phyloP scores from a whole-genome alignment of 2,888 invertebrate species.

The Schizaphis graminum region DNA sequence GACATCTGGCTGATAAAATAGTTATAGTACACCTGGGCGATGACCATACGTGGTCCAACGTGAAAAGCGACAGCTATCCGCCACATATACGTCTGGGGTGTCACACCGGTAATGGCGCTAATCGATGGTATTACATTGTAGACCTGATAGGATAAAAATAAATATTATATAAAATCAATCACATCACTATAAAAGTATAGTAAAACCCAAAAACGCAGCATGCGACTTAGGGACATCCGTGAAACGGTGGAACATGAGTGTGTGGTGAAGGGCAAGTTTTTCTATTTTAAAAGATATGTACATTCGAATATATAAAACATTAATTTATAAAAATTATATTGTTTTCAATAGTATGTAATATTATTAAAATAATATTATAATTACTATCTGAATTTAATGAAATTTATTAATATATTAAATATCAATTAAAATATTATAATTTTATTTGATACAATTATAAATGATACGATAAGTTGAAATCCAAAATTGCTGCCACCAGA shows the following conservation, averaged over 20 bases:
- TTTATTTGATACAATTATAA: too few species aligned
- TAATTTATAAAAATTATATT: neutral
- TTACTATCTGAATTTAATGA: neutral
- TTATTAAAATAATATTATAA: too few species aligned
- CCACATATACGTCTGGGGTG: slow-evolving; percentile 94
- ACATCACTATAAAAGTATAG: neutral
- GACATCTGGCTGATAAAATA: slow-evolving; percentile 79
- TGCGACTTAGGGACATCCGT: neutral
- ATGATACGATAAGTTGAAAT: too few species aligned
- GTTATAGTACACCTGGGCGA: slow-evolving; percentile 88
- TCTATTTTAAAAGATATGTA: neutral
- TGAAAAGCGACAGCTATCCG: slow-evolving; percentile 92
- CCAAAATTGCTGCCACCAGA: too few species aligned
- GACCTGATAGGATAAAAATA: slow-evolving; percentile 76
- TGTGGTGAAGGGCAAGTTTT: neutral
- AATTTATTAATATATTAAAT: neutral
- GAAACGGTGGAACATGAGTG: neutral
- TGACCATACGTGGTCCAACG: slow-evolving; percentile 89
- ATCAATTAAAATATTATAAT: neutral
- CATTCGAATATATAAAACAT: neutral
- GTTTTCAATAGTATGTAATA: neutral
- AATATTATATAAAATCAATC: neutral
- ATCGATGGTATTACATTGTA: slow-evolving; percentile 95
- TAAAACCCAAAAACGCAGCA: neutral
- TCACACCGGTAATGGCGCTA: slow-evolving; percentile 94